These are phyloP conservation scores for Electrona antarctica DNA, from an alignment of 2,113 vertebrate species.

Conservation along the genomic window DNA sequence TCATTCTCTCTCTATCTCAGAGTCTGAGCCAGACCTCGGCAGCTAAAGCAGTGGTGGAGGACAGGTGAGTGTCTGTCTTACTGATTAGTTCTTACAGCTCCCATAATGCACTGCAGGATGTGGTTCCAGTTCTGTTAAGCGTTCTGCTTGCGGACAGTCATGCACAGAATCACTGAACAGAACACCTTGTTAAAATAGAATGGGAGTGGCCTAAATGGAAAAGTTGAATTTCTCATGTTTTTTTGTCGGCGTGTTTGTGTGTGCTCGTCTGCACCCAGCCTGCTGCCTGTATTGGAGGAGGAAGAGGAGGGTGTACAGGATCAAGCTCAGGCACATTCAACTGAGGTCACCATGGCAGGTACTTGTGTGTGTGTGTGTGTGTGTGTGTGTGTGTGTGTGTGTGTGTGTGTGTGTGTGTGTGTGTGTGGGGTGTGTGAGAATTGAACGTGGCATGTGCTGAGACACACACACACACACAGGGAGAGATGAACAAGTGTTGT, in stretches of 20 bases:
- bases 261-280: slow-evolving; percentile 14
- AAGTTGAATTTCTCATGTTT: neutral
- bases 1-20: slow-evolving; percentile 45
- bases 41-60: slow-evolving; percentile 54
- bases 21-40: slow-evolving; percentile 58
- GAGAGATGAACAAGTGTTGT: slow-evolving; percentile 2
- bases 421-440: neutral
- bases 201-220: neutral
- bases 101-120: neutral
- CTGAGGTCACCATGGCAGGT: slow-evolving; percentile 57
- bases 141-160: neutral
- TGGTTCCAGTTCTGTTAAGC: neutral
- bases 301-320: slow-evolving; percentile 71
- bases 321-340: slow-evolving; percentile 27
- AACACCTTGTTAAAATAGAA: neutral
- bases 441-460: too few relatives aligned
- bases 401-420: neutral
- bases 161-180: neutral
- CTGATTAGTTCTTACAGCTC: neutral
- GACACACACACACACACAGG: too few relatives aligned
- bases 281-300: slow-evolving; percentile 74
- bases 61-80: slow-evolving; percentile 65
- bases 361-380: neutral
- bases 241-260: slow-evolving; percentile 22
- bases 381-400: too few relatives aligned